Evolutionary conservation across 2,797 vertebrate genomes (phyloP), one percentile per base, ranked within the genome.

Genomic region (Harpagifer antarcticus): DNA sequence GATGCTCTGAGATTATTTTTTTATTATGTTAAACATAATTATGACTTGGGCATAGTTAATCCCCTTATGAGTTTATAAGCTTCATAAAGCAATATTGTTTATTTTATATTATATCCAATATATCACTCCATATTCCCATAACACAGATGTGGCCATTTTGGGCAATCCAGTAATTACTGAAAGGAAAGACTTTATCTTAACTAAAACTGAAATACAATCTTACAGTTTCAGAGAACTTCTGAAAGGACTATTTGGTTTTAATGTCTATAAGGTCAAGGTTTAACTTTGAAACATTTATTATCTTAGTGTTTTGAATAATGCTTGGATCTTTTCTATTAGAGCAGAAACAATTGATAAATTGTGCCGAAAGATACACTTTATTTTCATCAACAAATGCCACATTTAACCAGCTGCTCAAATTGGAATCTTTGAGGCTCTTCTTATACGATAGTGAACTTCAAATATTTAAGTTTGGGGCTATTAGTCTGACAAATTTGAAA

Each of bases 281-380:
- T 4, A 12, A 10, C 49, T 42, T 19, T 57, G 23, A 61, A 37
- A 37, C 33, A 1, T 37, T 17, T 45, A 60, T 23, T 60, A 2
- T 12, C 10, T 3, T 3, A 42, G n/a, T 19, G 23, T 31, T 4
- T 19, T 56, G 19, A 40, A 47, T 61, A 15, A 4, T 50, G 61
- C 45, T 49, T 44, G 15, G 44, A 62, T 27, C n/a, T 17, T 40
- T 40, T 56, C n/a, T 4, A n/a, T 31, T 56, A 40, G 4, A 61
- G 43, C 23, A 31, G 43, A 47, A 61, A 61, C 23, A 45, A 60
- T 60, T 59, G 13, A 20, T 37, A 37, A 37, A 37, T 37, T 57
- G 40, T 9, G n/a, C 44, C 5, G 10, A 61, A 45, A 60, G 58
- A 27, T 17, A 47, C 61, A 19, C n/a, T n/a, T n/a, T 10, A 31